phyloP scores from a whole-genome alignment of 2,113 vertebrate genomes.

The Archilochus colubris region DNA sequence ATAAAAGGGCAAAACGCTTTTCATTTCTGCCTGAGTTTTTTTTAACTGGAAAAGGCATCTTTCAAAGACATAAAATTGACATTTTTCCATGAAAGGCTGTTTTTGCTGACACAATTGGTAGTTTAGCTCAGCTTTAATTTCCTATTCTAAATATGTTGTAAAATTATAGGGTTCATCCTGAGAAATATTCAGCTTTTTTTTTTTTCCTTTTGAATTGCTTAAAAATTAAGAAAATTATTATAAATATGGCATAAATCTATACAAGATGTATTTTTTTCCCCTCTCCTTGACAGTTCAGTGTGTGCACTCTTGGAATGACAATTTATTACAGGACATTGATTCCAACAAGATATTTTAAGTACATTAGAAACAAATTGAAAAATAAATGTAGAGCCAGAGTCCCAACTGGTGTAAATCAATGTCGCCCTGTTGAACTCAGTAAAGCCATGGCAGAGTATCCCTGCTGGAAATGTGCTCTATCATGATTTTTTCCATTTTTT shows the following conservation, averaged over 20 bases:
- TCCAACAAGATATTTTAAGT: conserved; percentile 22
- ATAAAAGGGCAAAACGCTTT: conserved; percentile 62
- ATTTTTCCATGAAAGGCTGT: conserved; percentile 64
- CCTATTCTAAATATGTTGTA: conserved; percentile 67
- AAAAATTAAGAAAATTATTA: conserved; percentile 58
- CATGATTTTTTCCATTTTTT: background rate
- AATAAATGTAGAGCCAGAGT: background rate
- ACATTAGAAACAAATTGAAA: background rate
- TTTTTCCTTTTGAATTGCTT: conserved; percentile 52
- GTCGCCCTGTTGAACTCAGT: background rate
- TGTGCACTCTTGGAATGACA: background rate
- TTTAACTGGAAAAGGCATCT: conserved; percentile 31
- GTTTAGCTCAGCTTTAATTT: conserved; percentile 60
- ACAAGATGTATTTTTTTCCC: background rate
- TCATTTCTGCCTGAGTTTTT: conserved; percentile 28
- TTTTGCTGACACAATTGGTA: conserved; percentile 65
- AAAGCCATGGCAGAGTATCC: background rate
- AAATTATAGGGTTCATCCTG: conserved; percentile 66
- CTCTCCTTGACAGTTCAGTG: background rate
- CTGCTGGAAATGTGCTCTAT: background rate
- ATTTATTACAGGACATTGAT: conserved; percentile 22
- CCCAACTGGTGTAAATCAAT: background rate
- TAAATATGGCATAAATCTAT: background rate
- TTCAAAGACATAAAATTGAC: conserved; percentile 68
- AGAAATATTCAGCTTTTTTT: conserved; percentile 60